Conservation (phyloP, 1,140 invertebrate genomes). For the Papilio machaon region DNA sequence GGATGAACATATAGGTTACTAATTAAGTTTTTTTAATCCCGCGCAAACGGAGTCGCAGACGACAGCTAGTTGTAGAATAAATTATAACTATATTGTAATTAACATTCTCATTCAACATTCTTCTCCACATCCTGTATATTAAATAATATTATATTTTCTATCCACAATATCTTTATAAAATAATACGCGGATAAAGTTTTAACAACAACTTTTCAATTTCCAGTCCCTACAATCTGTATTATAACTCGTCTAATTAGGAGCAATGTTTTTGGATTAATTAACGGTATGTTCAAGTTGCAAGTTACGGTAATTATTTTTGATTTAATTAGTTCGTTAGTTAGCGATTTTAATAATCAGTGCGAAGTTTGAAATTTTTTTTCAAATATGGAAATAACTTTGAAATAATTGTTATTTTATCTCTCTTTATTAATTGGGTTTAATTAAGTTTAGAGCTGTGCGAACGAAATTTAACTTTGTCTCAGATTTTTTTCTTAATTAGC, state of each 20-base stretch:
- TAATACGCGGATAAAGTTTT: conserved; percentile 1
- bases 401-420: too few species aligned
- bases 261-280: conserved; percentile 35
- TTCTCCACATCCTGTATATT: not conserved
- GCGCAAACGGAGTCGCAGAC: too few species aligned
- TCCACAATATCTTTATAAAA: not conserved
- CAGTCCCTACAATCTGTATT: not conserved
- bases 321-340: conserved; percentile 27
- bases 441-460: not conserved
- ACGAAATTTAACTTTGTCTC: not conserved
- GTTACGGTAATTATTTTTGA: conserved; percentile 31
- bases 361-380: not conserved
- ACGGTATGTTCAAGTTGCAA: conserved; percentile 14
- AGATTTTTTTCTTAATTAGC: not conserved
- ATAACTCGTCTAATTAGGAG: conserved; percentile 31
- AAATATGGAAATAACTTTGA: not conserved
- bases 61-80: too few species aligned
- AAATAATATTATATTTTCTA: not conserved
- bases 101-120: too few species aligned
- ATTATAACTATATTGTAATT: not conserved
- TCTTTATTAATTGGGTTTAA: not conserved
- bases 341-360: not conserved
- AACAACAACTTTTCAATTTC: conserved; percentile 6
- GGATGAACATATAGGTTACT: too few species aligned
- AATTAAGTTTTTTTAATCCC: too few species aligned